phyloP scores from a whole-genome alignment of 2,113 vertebrate genomes.

The Calidris pugnax region DNA sequence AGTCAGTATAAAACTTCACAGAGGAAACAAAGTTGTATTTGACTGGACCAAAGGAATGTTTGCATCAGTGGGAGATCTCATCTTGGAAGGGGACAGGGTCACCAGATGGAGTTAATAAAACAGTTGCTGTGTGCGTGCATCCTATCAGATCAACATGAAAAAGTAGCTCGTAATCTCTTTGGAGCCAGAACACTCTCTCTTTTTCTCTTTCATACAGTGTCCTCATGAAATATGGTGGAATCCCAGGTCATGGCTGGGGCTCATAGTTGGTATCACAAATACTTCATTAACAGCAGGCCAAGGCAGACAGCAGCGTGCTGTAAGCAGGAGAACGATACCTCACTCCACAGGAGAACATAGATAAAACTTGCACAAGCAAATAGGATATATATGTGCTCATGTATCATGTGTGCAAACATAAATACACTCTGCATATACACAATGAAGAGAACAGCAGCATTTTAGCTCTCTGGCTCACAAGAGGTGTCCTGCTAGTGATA shows the following conservation, averaged over 20 bases:
- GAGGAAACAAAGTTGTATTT: neutral
- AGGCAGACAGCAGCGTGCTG: neutral
- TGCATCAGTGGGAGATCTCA: neutral
- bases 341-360: neutral
- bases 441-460: neutral
- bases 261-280: neutral
- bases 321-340: neutral
- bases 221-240: neutral
- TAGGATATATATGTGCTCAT: neutral
- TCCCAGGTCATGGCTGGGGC: neutral
- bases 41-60: neutral
- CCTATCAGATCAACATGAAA: neutral
- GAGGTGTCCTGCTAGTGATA: neutral
- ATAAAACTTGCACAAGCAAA: neutral
- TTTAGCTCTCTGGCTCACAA: neutral
- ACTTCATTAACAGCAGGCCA: neutral
- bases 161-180: neutral
- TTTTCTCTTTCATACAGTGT: neutral
- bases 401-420: neutral
- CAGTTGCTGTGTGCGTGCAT: neutral
- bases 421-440: neutral
- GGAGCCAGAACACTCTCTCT: neutral
- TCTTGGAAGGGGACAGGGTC: neutral
- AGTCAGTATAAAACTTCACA: neutral
- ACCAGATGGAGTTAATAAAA: neutral